Conservation (phyloP, 1,140 invertebrate species). For the Eumeta japonica region DNA sequence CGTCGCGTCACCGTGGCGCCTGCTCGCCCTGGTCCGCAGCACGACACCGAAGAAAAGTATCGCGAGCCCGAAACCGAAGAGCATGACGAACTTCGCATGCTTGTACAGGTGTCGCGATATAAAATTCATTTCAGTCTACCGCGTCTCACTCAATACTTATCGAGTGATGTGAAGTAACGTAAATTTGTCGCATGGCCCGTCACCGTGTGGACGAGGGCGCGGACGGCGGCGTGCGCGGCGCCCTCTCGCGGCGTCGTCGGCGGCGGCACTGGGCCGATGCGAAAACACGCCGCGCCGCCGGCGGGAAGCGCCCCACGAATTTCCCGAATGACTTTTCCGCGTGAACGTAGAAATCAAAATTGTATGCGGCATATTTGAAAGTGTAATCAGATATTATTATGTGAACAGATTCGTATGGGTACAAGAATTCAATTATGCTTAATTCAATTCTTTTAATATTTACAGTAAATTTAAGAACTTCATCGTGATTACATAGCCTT, state of each 20-base stretch:
- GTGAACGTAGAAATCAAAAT: slow-evolving; percentile 27
- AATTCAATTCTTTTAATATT: too few species aligned
- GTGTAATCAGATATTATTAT: too few species aligned
- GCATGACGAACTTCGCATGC: slow-evolving; percentile 39
- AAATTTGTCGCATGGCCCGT: not conserved
- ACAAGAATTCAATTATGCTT: too few species aligned
- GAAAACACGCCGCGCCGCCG: slow-evolving; percentile 34
- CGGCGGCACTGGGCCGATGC: slow-evolving; percentile 40
- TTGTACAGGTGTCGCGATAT: slow-evolving; percentile 36
- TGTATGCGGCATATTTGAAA: not conserved
- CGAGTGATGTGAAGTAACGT: not conserved
- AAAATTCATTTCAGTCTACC: slow-evolving; percentile 37
- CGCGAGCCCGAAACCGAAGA: slow-evolving; percentile 28
- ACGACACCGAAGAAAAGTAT: slow-evolving; percentile 31
- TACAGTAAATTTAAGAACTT: too few species aligned
- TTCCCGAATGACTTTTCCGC: slow-evolving; percentile 49
- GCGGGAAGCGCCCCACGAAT: slow-evolving; percentile 48
- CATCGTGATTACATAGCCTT: too few species aligned
- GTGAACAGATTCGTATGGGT: too few species aligned
- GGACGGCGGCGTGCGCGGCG: slow-evolving; percentile 22
- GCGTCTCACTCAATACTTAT: not conserved
- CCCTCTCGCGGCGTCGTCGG: slow-evolving; percentile 47
- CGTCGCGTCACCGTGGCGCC: slow-evolving; percentile 16
- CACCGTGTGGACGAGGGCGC: too few species aligned
- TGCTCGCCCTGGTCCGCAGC: slow-evolving; percentile 11